Percentiles rank a stretch among this genome's conserved stretches.
Evolutionary conservation across 2,888 invertebrate species (phyloP).

Genomic region (Darwinula stevensoni): DNA sequence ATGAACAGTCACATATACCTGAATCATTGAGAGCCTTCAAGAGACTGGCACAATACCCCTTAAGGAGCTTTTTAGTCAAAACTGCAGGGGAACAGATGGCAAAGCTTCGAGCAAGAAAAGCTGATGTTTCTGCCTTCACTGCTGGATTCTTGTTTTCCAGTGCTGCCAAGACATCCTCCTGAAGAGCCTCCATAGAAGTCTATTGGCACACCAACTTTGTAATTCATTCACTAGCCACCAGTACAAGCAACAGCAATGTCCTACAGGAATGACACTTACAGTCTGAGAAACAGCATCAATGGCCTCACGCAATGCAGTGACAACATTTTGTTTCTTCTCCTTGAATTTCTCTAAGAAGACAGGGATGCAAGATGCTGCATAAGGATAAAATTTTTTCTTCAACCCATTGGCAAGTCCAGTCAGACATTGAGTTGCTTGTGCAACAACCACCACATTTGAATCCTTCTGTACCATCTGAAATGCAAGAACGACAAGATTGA

Average conservation of each 20-base stretch:
- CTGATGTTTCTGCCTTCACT: constrained; percentile 56
- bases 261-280: constrained; percentile 29
- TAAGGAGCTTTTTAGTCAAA: constrained; percentile 53
- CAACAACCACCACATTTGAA: constrained; percentile 72
- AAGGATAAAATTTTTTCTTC: constrained; percentile 55
- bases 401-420: constrained; percentile 53
- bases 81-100: constrained; percentile 41
- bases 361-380: constrained; percentile 43
- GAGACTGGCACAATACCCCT: constrained; percentile 42
- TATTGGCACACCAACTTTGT: too few relatives aligned
- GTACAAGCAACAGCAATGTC: background rate
- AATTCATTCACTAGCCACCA: too few relatives aligned
- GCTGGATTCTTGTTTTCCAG: constrained; percentile 72
- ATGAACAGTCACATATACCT: constrained; percentile 20
- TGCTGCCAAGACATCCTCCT: constrained; percentile 52
- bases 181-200: constrained; percentile 16
- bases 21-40: constrained; percentile 46
- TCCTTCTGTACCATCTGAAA: constrained; percentile 64
- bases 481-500: too few relatives aligned
- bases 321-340: constrained; percentile 79
- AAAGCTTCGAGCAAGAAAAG: constrained; percentile 55
- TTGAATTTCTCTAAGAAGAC: constrained; percentile 79
- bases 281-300: constrained; percentile 58
- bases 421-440: constrained; percentile 52
- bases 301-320: constrained; percentile 53